Base-by-base conservation (phyloP, 2,113 vertebrate species). In the Misgurnus mizolepis region DNA sequence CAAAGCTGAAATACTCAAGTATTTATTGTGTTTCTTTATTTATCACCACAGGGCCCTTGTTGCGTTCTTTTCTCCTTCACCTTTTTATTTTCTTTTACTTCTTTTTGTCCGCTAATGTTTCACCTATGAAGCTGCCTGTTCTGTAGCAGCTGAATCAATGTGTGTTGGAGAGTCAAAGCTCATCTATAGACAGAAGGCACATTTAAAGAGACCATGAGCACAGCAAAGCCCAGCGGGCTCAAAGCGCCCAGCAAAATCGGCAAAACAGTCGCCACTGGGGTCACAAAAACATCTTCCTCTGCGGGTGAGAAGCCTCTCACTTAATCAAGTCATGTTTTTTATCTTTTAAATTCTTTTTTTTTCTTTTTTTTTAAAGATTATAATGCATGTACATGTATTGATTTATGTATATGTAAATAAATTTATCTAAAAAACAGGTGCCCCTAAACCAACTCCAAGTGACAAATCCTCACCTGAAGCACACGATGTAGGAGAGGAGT, bases 211-310 rank as follows among this genome's bases (percentile, higher is more conserved):
- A 91, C 81, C 83, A 99, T 99, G 97, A 99, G 96, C 88, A 89
- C 95, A 88, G 91, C 96, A n/a, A 99, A 98, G 79, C 90, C 96
- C 64, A 98, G 95, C 65, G 95, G 97, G 87, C 95, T 99, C 22
- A 99, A 99, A 89, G 95, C 93, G 85, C 98, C 98, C 68, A 96
- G 93, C 85, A 99, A 96, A 91, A 96, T 98, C 88, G 88, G 92
- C 34, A 95, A 93, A 86, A 90, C 94, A 6, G 90, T 93, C 45
- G 88, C 88, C 60, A 70, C 92, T 0, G 84, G 89, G 2, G 85
- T 94, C 62, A 83, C 94, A 78, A 99, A 96, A 89, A 90, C 94
- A 6, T 80, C 45, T 76, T 83, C 91, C 72, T 88, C 73, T 83
- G 40, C 94, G 84, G 94, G 96, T 97, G 88, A 88, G 87, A 49